Evolutionary conservation across 2,888 invertebrate genomes (phyloP).

Genomic region (Cerastis leucographa): DNA sequence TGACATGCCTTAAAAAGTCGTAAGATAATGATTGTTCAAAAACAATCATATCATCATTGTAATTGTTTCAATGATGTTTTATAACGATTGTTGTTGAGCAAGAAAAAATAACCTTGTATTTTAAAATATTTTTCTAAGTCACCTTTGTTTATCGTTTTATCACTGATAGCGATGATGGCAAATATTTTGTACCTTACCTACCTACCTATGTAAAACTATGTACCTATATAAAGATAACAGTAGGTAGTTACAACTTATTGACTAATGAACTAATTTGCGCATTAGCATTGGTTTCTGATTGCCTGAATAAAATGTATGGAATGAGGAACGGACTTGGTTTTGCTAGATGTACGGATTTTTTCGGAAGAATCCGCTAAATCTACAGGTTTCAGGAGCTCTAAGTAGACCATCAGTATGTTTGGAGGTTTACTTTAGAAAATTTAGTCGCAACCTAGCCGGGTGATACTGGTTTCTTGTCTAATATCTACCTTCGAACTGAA

Average conservation of each 20-base stretch:
- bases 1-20: neutral
- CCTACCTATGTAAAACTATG: neutral
- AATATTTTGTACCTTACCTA: neutral
- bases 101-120: neutral
- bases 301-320: neutral
- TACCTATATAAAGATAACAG: slow-evolving; percentile 6
- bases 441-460: no score
- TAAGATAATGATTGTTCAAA: neutral
- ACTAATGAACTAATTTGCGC: neutral
- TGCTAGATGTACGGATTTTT: neutral
- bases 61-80: neutral
- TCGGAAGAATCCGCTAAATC: neutral
- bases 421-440: neutral
- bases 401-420: neutral
- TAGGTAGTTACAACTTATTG: neutral
- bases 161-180: slow-evolving; percentile 13
- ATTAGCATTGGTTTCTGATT: neutral
- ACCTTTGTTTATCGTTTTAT: slow-evolving; percentile 11
- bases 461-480: no score
- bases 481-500: neutral
- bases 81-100: no score
- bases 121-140: neutral
- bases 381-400: neutral
- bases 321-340: neutral
- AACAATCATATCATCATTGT: neutral